Conservation (phyloP, 2,888 invertebrate genomes). For the Drosophila eohydei region DNA sequence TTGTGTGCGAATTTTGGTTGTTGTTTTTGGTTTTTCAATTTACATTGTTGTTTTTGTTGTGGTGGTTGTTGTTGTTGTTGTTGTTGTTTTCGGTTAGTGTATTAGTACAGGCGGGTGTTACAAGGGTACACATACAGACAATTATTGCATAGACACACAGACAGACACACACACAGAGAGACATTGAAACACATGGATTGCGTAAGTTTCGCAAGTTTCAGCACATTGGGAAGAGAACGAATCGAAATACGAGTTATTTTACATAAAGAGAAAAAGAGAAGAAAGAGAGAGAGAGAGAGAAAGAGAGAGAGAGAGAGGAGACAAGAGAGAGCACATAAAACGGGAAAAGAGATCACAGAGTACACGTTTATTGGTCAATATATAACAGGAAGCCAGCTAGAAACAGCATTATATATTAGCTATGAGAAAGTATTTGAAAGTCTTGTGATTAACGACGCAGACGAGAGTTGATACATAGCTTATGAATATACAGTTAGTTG, state of each 20-base stretch:
- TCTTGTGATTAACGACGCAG: conserved; percentile 29
- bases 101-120: conserved; percentile 31
- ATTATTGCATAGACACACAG: conserved; percentile 41
- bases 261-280: conserved; percentile 46
- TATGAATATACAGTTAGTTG: conserved; percentile 13
- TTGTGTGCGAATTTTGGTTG: conserved; percentile 29
- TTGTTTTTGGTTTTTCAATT: conserved; percentile 35
- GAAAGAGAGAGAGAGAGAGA: conserved; percentile 59
- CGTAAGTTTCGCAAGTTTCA: conserved; percentile 30
- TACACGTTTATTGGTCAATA: conserved; percentile 71
- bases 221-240: conserved; percentile 41
- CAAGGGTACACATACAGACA: conserved; percentile 58
- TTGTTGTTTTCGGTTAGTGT: conserved; percentile 29
- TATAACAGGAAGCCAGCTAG: conserved; percentile 51
- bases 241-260: conserved; percentile 49
- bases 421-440: conserved; percentile 43
- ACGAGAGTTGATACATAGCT: conserved; percentile 13
- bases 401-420: conserved; percentile 52
- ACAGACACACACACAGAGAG: conserved; percentile 39
- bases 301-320: conserved; percentile 34
- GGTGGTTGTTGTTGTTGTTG: conserved; percentile 28
- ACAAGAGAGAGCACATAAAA: conserved; percentile 78
- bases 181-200: conserved; percentile 46
- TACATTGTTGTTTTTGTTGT: conserved; percentile 43
- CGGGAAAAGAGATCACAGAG: conserved; percentile 80